Base-by-base conservation (phyloP, 2,888 invertebrate species). In the Pediacus dermestoides region DNA sequence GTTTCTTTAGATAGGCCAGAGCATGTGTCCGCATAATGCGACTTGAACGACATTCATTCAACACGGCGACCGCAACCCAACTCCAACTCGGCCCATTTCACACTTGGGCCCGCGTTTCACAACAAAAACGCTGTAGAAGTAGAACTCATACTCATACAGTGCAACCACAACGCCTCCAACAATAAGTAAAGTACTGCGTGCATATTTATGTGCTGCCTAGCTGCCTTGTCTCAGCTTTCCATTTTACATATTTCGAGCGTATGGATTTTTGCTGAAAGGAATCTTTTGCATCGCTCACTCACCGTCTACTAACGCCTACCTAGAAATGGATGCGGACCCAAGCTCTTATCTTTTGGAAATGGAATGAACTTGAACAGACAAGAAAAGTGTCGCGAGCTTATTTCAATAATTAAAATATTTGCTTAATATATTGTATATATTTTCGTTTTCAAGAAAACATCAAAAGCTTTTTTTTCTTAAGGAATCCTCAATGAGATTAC, bases 11-110 rank as follows among this genome's bases (percentile, higher is more conserved):
- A 60, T 60, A 60, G 53, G 45, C 44, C 47, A 43, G 40, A 53
- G 51, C 60, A 60, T 60, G 61, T 54, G 55, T 52, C 48, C 51
- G 61, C 60, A 61, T 61, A 61, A 61, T 61, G 53, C 22, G 39
- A 43, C 26, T 34, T 48, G 48, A 52, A 50, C 48, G 46, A 51
- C 48, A 53, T 52, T 52, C 52, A 52, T 57, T 57, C 52, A 51
- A 54, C 43, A 45, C 10, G 37, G 37, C 40, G 35, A 42, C 38
- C 34, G 40, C 38, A n/a, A n/a, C n/a, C n/a, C n/a, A n/a, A n/a
- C n/a, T n/a, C n/a, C n/a, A n/a, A n/a, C n/a, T n/a, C n/a, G n/a
- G n/a, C n/a, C n/a, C n/a, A n/a, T n/a, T n/a, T n/a, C n/a, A n/a
- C 42, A 43, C 46, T 40, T 45, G 42, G 37, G 32, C 28, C 16